Evolutionary conservation across 2,113 vertebrate genomes (phyloP).

Genomic region (Erythrocercus mccallii): DNA sequence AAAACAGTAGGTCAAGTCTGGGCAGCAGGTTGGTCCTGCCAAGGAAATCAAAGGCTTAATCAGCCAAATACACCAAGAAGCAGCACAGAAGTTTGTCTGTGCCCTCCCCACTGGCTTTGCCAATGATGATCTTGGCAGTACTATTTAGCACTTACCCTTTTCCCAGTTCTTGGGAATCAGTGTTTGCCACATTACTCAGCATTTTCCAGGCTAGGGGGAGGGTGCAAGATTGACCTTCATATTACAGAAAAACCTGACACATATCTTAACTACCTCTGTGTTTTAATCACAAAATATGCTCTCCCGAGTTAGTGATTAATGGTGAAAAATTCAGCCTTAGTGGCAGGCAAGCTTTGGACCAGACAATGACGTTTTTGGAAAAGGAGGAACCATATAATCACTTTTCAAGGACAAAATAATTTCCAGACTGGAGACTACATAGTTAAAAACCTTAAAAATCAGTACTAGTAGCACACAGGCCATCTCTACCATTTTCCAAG

Average conservation of each 20-base stretch:
- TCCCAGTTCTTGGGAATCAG: neutral
- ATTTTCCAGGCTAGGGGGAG: neutral
- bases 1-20: neutral
- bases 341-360: neutral
- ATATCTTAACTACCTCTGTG: neutral
- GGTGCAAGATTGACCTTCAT: neutral
- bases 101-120: neutral
- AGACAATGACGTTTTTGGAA: neutral
- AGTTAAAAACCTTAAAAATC: neutral
- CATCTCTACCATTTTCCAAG: neutral
- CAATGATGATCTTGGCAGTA: neutral
- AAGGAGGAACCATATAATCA: neutral
- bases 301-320: neutral
- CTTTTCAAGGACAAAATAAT: neutral
- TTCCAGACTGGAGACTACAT: neutral
- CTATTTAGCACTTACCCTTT: neutral
- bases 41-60: neutral
- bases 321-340: neutral
- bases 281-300: neutral
- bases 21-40: neutral
- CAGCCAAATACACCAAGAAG: neutral
- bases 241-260: neutral
- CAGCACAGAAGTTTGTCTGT: constrained; percentile 1
- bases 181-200: neutral
- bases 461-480: neutral